A percentile compares a stretch with the other conserved stretches of the same genome.
These are phyloP conservation scores for Dipodomys merriami DNA, from an alignment of 2,113 vertebrate genomes.

Conservation along the genomic window DNA sequence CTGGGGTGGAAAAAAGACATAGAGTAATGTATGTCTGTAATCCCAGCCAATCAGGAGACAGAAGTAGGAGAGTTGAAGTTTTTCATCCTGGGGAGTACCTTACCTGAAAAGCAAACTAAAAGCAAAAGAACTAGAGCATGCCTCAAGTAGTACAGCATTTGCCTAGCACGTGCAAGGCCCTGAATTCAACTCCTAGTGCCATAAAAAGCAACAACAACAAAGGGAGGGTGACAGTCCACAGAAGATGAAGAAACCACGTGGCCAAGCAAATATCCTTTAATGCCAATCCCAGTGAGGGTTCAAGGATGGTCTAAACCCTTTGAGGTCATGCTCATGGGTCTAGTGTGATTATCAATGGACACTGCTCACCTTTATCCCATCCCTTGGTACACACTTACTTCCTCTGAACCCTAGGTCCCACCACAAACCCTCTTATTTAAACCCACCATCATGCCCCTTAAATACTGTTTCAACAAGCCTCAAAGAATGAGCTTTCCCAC, in stretches of 20 bases:
- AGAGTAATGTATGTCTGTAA: no score
- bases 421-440: not conserved
- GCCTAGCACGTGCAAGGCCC: no score
- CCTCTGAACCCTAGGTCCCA: not conserved
- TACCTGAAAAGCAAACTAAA: no score
- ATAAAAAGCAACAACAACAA: no score
- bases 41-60: no score
- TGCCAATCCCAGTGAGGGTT: not conserved
- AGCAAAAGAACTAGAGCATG: no score
- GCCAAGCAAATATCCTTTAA: not conserved
- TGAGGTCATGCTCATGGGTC: not conserved
- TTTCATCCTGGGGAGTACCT: no score
- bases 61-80: no score
- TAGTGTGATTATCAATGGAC: not conserved
- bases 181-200: no score
- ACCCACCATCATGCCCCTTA: not conserved
- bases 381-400: not conserved
- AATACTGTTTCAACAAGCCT: not conserved
- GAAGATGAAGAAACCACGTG: not conserved
- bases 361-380: not conserved
- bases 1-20: not conserved
- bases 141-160: no score
- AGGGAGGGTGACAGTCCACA: no score
- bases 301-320: not conserved
- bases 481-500: constrained; percentile 16